These are phyloP conservation scores for Crotalus tigris DNA, from an alignment of 2,113 vertebrate species.

Conservation along the genomic window DNA sequence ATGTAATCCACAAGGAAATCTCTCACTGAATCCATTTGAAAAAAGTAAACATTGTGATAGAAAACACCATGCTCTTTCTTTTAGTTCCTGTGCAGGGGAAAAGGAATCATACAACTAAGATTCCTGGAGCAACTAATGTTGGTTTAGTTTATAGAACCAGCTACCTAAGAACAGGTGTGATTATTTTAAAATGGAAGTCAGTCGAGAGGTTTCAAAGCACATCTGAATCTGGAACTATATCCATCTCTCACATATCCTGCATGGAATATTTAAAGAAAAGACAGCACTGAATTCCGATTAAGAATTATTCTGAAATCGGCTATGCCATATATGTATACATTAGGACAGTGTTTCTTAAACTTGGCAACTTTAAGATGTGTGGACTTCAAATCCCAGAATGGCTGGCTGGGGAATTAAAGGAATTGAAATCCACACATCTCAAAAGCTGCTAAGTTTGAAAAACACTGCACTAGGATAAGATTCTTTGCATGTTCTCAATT, in stretches of 20 bases:
- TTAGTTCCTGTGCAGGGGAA: not conserved
- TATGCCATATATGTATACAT: not conserved
- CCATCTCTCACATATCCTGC: not conserved
- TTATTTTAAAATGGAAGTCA: not conserved
- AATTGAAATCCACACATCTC: not conserved
- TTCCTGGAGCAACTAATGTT: not conserved
- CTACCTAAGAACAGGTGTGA: accelerated
- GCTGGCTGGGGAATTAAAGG: not conserved
- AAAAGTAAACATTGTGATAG: not conserved
- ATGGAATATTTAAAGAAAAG: not conserved
- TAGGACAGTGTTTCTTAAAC: accelerated
- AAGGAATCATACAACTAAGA: not conserved
- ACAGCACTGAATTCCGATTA: accelerated
- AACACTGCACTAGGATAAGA: accelerated
- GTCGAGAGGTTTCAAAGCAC: accelerated
- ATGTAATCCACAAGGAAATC: not conserved
- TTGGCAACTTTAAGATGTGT: not conserved
- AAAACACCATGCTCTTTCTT: not conserved
- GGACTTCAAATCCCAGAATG: not conserved
- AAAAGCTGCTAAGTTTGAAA: not conserved
- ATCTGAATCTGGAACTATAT: not conserved
- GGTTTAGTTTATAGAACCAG: not conserved
- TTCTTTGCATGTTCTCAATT: accelerated
- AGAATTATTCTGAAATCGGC: accelerated
- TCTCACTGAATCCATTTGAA: conserved; percentile 3